phyloP scores from a whole-genome alignment of 2,888 invertebrate species.

The Epinotia brunnichana region DNA sequence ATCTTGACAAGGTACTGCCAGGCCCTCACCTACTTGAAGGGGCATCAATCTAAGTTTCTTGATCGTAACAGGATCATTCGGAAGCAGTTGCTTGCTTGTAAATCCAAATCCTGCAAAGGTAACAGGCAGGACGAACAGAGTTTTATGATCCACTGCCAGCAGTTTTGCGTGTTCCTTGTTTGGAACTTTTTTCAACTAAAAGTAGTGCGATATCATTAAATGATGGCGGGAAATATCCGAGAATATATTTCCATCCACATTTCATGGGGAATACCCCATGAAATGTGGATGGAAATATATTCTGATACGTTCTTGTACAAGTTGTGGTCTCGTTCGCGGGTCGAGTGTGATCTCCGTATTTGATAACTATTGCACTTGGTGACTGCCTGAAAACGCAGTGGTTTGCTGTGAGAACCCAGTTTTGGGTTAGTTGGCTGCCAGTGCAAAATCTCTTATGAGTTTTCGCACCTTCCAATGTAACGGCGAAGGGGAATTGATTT shows the following conservation, averaged over 20 bases:
- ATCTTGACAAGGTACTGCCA: background rate
- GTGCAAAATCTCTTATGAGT: background rate
- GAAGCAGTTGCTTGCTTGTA: background rate
- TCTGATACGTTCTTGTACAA: background rate
- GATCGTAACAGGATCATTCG: background rate
- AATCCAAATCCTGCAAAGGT: conserved; percentile 8
- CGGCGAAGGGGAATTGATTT: background rate
- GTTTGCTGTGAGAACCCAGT: conserved; percentile 9
- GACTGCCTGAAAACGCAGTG: background rate
- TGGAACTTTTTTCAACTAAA: background rate
- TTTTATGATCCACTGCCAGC: background rate
- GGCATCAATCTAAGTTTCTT: background rate
- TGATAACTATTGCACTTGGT: too few relatives aligned
- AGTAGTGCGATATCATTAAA: background rate
- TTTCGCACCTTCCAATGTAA: background rate
- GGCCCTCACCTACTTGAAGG: conserved; percentile 5
- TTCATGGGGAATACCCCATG: too few relatives aligned
- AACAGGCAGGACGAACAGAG: background rate
- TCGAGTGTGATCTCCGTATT: background rate
- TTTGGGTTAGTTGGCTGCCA: conserved; percentile 1
- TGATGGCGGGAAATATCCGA: too few relatives aligned
- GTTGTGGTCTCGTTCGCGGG: conserved; percentile 6
- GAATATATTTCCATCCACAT: too few relatives aligned
- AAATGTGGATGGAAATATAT: too few relatives aligned
- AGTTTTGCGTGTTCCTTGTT: background rate